Conservation (phyloP, 2,888 invertebrate species). For the Ctenicera cuprea region DNA sequence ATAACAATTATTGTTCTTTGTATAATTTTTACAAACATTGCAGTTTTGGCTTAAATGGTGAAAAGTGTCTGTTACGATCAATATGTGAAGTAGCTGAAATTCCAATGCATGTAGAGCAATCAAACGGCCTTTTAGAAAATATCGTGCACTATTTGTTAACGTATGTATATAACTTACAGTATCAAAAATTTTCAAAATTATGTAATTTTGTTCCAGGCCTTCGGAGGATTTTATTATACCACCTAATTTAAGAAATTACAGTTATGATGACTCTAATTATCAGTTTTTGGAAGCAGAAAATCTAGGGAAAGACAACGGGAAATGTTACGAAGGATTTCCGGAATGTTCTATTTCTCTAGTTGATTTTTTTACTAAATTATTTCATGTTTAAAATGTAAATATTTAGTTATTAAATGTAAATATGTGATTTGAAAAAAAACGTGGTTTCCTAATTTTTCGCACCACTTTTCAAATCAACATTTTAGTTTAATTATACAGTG, state of each 20-base stretch:
- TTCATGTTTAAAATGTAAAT: conserved; percentile 21
- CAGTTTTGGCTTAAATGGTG: conserved; percentile 63
- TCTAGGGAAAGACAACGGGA: conserved; percentile 34
- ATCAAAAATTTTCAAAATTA: not conserved
- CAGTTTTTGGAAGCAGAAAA: conserved; percentile 41
- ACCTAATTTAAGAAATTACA: not conserved
- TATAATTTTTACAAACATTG: conserved; percentile 14
- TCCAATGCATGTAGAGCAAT: conserved; percentile 64
- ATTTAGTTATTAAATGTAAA: too few species aligned
- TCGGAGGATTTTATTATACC: conserved; percentile 38
- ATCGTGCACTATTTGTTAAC: conserved; percentile 69
- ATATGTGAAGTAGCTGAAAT: conserved; percentile 67
- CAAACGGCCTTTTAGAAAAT: conserved; percentile 70
- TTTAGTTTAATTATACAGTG: too few species aligned
- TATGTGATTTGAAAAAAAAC: too few species aligned
- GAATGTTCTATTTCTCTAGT: conserved; percentile 43
- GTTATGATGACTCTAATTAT: not conserved
- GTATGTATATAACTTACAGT: too few species aligned
- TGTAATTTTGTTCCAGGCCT: conserved; percentile 33
- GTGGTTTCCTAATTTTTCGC: too few species aligned
- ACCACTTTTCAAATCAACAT: too few species aligned
- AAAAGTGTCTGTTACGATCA: conserved; percentile 64
- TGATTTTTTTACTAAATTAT: conserved; percentile 45
- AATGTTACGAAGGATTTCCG: conserved; percentile 32
- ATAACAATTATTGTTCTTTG: not conserved